Percentiles rank a stretch among this genome's conserved stretches.
Conservation (phyloP, 2,888 invertebrate species). For the Ormyrus thymus region DNA sequence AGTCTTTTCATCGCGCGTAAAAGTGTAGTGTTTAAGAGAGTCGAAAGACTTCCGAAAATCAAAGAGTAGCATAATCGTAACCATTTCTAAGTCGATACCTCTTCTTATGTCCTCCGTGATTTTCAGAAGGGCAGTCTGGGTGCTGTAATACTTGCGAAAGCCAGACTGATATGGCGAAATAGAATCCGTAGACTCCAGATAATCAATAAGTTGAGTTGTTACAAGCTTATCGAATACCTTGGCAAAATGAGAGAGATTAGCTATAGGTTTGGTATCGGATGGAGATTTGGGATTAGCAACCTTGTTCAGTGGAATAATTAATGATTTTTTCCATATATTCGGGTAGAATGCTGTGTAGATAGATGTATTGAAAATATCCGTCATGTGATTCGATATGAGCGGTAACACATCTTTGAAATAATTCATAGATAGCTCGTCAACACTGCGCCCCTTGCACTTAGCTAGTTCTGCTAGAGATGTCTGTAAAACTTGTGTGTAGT, state of each 20-base stretch:
- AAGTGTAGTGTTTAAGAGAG: neutral
- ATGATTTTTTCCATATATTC: neutral
- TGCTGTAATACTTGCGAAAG: neutral
- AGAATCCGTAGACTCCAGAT: no score
- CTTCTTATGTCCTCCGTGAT: neutral
- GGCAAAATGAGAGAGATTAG: neutral
- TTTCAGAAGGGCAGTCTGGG: neutral
- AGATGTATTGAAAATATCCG: neutral
- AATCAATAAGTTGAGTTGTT: no score
- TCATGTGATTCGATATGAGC: neutral
- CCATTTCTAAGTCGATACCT: neutral
- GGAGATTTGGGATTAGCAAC: neutral
- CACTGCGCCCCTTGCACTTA: slow-evolving; percentile 4
- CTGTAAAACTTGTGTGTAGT: neutral
- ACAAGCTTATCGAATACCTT: no score
- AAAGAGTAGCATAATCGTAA: neutral
- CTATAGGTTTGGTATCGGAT: neutral
- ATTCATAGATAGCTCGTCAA: neutral
- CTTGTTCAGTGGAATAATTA: neutral
- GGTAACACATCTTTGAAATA: neutral
- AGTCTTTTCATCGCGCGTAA: neutral
- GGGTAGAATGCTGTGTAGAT: neutral
- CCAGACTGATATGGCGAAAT: no score
- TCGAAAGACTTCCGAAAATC: neutral
- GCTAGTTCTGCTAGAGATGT: neutral